A percentile compares a stretch with the other conserved stretches of the same genome.
Conservation (phyloP, 1,140 invertebrate genomes). For the Diploscapter pachys region DNA sequence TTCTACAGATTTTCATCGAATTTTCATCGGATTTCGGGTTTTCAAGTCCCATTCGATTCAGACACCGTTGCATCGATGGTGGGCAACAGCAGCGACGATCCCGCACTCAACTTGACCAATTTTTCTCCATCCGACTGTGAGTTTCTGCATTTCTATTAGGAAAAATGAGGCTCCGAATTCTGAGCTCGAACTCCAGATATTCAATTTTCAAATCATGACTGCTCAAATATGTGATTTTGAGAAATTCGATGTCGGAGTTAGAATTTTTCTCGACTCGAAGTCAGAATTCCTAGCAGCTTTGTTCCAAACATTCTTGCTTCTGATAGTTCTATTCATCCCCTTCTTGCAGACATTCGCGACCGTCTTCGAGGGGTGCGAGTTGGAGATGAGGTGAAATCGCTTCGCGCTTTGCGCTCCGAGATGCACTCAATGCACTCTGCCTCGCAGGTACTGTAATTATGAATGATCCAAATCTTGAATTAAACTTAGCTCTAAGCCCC, state of each 20-base stretch:
- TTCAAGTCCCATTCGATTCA: no score
- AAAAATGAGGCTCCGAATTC: neutral
- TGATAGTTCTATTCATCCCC: neutral
- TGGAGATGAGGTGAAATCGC: slow-evolving; percentile 47
- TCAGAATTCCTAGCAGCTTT: neutral
- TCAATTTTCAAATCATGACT: neutral
- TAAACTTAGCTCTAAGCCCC: no score
- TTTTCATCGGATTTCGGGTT: no score
- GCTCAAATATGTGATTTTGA: no score
- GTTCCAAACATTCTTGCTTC: neutral
- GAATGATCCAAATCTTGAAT: no score
- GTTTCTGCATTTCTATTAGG: slow-evolving; percentile 1
- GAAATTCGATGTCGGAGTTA: no score
- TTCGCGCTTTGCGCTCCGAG: slow-evolving; percentile 44
- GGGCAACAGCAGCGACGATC: no score
- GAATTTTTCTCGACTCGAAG: neutral
- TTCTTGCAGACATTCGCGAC: slow-evolving; percentile 19
- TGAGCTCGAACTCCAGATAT: neutral
- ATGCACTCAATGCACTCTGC: slow-evolving; percentile 41
- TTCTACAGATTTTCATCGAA: no score
- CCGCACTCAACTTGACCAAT: neutral
- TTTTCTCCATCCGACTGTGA: slow-evolving; percentile 25
- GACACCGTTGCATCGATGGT: no score
- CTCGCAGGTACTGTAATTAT: slow-evolving; percentile 31
- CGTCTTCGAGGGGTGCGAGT: slow-evolving; percentile 28